phyloP scores from a whole-genome alignment of 2,888 invertebrate species.

The Linyphia triangularis region DNA sequence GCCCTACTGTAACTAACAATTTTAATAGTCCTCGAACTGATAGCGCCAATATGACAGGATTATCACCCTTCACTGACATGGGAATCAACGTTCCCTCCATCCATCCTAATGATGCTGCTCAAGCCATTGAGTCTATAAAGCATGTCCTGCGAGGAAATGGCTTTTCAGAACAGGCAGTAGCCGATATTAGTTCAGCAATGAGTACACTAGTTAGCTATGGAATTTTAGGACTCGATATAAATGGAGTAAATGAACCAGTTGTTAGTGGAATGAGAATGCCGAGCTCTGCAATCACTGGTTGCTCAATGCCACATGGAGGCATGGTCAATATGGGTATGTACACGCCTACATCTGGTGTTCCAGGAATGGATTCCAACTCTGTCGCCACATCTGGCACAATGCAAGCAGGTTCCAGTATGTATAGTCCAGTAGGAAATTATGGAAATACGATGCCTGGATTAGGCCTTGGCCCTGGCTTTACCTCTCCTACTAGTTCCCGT shows the following conservation, averaged over 20 bases:
- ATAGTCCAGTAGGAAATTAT: slow-evolving; percentile 78
- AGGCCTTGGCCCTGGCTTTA: slow-evolving; percentile 69
- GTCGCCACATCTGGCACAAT: slow-evolving; percentile 61
- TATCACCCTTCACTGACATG: slow-evolving; percentile 77
- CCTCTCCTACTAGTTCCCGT: slow-evolving; percentile 75
- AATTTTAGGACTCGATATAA: slow-evolving; percentile 88
- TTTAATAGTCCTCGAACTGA: slow-evolving; percentile 76
- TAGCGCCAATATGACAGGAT: slow-evolving; percentile 69
- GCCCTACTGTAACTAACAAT: slow-evolving; percentile 76
- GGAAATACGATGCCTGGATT: slow-evolving; percentile 70
- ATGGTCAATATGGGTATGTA: slow-evolving; percentile 64
- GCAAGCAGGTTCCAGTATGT: slow-evolving; percentile 76
- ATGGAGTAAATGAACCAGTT: slow-evolving; percentile 71
- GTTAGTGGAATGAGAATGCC: slow-evolving; percentile 68
- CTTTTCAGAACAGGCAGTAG: slow-evolving; percentile 92
- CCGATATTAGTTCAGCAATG: slow-evolving; percentile 93
- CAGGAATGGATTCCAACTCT: slow-evolving; percentile 66
- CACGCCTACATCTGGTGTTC: slow-evolving; percentile 46
- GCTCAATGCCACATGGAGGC: slow-evolving; percentile 48
- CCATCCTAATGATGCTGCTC: slow-evolving; percentile 86
- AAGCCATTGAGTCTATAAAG: slow-evolving; percentile 92
- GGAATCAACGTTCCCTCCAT: slow-evolving; percentile 88
- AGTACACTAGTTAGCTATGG: slow-evolving; percentile 94
- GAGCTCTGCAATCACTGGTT: slow-evolving; percentile 59
- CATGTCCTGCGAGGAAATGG: slow-evolving; percentile 92